phyloP scores from a whole-genome alignment of 2,888 invertebrate genomes.

The Dryocosmus kuriphilus region DNA sequence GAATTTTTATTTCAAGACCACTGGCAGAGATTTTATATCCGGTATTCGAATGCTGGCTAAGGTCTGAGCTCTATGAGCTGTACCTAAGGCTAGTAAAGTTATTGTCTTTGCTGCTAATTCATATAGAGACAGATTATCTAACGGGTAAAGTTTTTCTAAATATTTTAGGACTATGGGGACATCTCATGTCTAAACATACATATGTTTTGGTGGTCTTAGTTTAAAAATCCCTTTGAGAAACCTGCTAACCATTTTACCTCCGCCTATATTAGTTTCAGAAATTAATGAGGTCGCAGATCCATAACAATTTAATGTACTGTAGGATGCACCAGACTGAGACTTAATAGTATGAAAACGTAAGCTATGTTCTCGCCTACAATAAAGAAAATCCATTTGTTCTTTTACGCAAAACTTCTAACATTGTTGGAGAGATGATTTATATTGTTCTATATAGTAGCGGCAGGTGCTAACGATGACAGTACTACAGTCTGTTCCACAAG shows the following conservation, averaged over 20 bases:
- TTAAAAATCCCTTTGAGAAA: slow-evolving; percentile 58
- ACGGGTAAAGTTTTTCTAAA: slow-evolving; percentile 37
- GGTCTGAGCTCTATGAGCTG: slow-evolving; percentile 54
- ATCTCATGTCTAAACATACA: slow-evolving; percentile 41
- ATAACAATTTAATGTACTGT: slow-evolving; percentile 11
- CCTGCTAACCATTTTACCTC: slow-evolving; percentile 48
- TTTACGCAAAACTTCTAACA: too few species aligned
- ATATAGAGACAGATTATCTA: too few species aligned
- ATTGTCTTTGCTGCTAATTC: too few species aligned
- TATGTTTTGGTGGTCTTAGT: slow-evolving; percentile 53
- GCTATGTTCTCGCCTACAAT: too few species aligned
- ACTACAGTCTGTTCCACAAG: slow-evolving; percentile 6
- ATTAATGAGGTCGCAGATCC: slow-evolving; percentile 47
- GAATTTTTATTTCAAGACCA: slow-evolving; percentile 47
- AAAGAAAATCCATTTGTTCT: too few species aligned
- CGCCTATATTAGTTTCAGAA: slow-evolving; percentile 44
- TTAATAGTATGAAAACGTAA: too few species aligned
- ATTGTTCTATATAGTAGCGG: too few species aligned
- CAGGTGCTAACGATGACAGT: slow-evolving; percentile 6
- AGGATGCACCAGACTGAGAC: too few species aligned
- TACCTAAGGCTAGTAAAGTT: too few species aligned
- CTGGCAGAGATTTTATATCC: slow-evolving; percentile 41
- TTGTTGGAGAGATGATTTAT: too few species aligned
- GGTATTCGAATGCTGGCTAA: neutral
- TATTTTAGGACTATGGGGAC: slow-evolving; percentile 51